Conservation (phyloP, 53 echinoderm and acorn worm species). For the Holothuria scabra region DNA sequence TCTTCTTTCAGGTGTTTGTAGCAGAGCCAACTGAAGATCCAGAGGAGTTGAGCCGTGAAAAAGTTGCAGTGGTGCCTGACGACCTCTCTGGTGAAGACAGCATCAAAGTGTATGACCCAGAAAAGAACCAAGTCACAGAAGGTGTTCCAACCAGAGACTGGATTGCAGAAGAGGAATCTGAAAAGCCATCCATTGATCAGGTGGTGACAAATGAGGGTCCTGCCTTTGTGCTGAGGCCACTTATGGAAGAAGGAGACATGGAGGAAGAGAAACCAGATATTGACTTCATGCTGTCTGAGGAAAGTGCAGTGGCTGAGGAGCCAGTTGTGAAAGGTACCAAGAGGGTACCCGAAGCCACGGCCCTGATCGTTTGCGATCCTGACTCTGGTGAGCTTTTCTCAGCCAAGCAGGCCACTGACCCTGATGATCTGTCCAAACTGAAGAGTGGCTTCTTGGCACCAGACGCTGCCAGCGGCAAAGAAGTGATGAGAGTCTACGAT, state of each 20-base stretch:
- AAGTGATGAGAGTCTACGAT: constrained; percentile 37
- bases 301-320: constrained; percentile 31
- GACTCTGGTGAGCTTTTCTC: constrained; percentile 20
- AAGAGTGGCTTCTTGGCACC: constrained; percentile 32
- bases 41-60: constrained; percentile 51
- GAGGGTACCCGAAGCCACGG: constrained; percentile 6
- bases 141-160: constrained; percentile 53
- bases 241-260: constrained; percentile 32
- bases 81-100: constrained; percentile 27
- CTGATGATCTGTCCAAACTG: constrained; percentile 17
- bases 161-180: background rate
- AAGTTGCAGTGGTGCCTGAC: constrained; percentile 49
- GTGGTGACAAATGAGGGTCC: constrained; percentile 79
- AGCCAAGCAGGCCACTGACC: constrained; percentile 32
- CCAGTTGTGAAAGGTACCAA: constrained; percentile 16
- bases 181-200: constrained; percentile 38
- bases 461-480: constrained; percentile 3
- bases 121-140: constrained; percentile 64
- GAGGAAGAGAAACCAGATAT: constrained; percentile 36
- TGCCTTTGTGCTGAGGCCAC: constrained; percentile 65
- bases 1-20: background rate
- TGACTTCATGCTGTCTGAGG: constrained; percentile 14
- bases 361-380: constrained; percentile 46
- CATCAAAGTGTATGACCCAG: constrained; percentile 56
- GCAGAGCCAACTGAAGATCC: constrained; percentile 64